Base-by-base conservation (phyloP, 2,113 vertebrate species). In the Sula dactylatra region DNA sequence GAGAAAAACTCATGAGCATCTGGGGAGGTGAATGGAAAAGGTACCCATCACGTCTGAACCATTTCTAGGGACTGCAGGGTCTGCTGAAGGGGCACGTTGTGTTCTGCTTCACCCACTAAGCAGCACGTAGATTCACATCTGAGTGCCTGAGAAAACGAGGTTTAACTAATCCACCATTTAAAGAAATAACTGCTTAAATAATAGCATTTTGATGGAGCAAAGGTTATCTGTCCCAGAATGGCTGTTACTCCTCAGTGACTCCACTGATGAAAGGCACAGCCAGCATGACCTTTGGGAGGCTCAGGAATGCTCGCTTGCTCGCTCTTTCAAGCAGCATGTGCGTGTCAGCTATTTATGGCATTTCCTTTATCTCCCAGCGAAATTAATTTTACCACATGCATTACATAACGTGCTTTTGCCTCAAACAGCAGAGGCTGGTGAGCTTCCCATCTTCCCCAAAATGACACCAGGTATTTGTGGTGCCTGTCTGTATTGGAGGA, bases 41-140 rank as follows among this genome's bases (percentile, higher is more conserved):
- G 9, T 32, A 9, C 7, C 4, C 7, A 10, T n/a, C 24, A 10
- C 0, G 0, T 86, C 49, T 69, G 73, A 71, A 18, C 40, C 0
- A 0, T 26, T 66, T 45, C 25, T 79, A 49, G 15, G n/a, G 56
- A 18, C 17, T 5, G 10, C 13, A 7, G 50, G n/a, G 10, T 44
- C 49, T 71, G 65, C 34, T 67, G 58, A 47, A 69, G 25, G 69
- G 64, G 4, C 38, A 49, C 0, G 0, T 15, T 65, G 29, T 47
- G 62, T 16, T 70, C 77, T 86, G 77, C 45, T 88, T 94, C 70
- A 73, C 15, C 7, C 29, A 7, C 3, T 4, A 52, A 90, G 45
- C 22, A 82, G 16, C 66, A 85, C 11, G 32, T 58, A 31, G 0
- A 38, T 58, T 55, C 67, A 64, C 0, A 0, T 54, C 74, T 69